Base-by-base conservation (phyloP, 2,797 vertebrate species). In the Serranus cabrilla region DNA sequence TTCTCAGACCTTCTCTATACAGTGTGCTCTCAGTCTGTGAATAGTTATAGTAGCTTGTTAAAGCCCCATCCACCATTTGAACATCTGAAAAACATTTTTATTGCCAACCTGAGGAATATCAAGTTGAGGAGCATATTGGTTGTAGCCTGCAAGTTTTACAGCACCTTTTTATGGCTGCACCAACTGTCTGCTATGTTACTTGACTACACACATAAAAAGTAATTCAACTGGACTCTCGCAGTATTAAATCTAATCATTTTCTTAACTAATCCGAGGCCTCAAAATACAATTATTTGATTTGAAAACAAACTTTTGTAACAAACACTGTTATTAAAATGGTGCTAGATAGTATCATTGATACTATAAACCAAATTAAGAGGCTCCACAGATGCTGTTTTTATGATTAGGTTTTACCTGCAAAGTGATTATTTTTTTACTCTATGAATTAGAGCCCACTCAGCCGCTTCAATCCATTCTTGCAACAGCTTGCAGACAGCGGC, bases 401-500 rank as follows among this genome's bases (percentile, higher is more conserved):
- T 75, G 52, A 88, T 85, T 20, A 80, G 2, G 56, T 91, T 82
- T 85, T 77, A 71, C 66, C 81, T 79, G 67, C 46, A 83, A 73
- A 85, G 74, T 58, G 62, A 79, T 90, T 7, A 52, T 74, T 84
- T 76, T 27, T 86, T 81, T 63, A 79, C 63, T 37, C 2, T 70
- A 23, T 68, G 62, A 82, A 79, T 86, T 80, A 63, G 63, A 87
- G 73, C 46, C 66, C 72, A 60, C 71, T 71, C 64, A 70, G 60
- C 50, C 8, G 14, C 54, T 47, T 78, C 79, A 49, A 66, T 80
- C 68, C 57, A 64, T 45, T 75, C 52, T 34, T 70, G 55, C 69
- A 87, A 79, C 84, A 90, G 86, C 84, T 89, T 87, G 81, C 64
- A 84, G 66, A 80, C 80, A 75, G 60, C 20, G 51, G 62, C 71